Conservation (phyloP, 1,140 invertebrate species). For the Oreohelix idahoensis region DNA sequence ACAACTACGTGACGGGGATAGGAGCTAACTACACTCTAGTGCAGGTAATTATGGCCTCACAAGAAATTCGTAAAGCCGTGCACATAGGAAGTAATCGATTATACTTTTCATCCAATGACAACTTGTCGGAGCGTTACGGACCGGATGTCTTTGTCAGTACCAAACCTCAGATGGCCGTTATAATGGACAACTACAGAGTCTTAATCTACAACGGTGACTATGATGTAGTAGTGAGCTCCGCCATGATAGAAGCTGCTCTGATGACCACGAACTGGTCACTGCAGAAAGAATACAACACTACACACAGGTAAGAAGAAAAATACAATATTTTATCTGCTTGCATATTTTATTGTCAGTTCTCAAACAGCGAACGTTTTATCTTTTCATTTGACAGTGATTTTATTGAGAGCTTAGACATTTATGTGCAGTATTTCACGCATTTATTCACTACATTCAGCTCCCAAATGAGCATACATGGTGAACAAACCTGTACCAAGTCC, state of each 20-base stretch:
- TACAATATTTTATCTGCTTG: too few relatives aligned
- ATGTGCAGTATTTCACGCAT: too few relatives aligned
- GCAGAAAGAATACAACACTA: constrained; percentile 5
- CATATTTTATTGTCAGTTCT: too few relatives aligned
- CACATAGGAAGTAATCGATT: background rate
- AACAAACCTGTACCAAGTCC: too few relatives aligned
- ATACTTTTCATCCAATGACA: constrained; percentile 17
- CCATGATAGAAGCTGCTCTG: constrained; percentile 33
- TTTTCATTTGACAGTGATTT: too few relatives aligned
- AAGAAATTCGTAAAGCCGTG: constrained; percentile 15
- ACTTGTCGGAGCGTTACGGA: background rate
- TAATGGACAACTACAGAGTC: constrained; percentile 35
- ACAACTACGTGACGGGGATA: constrained; percentile 35
- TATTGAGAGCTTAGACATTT: too few relatives aligned
- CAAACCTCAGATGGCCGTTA: constrained; percentile 13
- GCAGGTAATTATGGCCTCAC: background rate
- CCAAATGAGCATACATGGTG: too few relatives aligned
- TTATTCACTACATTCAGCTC: too few relatives aligned
- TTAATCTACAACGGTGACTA: constrained; percentile 38
- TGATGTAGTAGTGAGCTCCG: constrained; percentile 32
- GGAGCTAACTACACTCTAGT: background rate
- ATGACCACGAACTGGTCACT: constrained; percentile 22
- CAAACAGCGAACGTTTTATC: too few relatives aligned
- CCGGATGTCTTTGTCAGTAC: constrained; percentile 25
- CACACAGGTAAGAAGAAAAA: constrained; percentile 10